Evolutionary conservation across 2,888 invertebrate species (phyloP), one percentile per base, ranked within the genome.

Genomic region (Drosophila barbarae): DNA sequence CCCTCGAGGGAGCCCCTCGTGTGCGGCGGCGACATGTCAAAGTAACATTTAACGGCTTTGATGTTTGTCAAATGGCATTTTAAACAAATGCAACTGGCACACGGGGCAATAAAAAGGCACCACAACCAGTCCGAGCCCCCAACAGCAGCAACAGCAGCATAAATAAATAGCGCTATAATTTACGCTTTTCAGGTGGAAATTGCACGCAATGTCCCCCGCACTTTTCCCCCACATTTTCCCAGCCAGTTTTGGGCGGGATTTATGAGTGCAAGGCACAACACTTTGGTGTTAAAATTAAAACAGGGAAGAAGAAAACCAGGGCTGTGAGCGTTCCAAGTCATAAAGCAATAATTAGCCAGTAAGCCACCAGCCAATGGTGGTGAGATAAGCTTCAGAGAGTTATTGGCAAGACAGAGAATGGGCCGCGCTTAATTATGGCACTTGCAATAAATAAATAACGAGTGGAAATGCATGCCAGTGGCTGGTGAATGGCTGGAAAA

Each of bases 401-500:
- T 44, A 60, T 38, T 26, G 15, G 59, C 23, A 59, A 59, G 49
- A 42, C 49, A 47, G 21, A 44, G 46, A 55, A 15, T 35, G 42
- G 38, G 38, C 21, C 55, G 34, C 23, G 44, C 38, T 39, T 51
- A 66, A 66, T 66, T 66, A 39, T 50, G 36, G 65, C 46, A 38
- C 42, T 50, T 32, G 50, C 13, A 44, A 44, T 51, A 44, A 60
- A 51, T 60, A 39, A 35, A 42, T 61, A 49, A 28, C 47, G 28
- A 28, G 26, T 49, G 50, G 35, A 51, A 60, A 74, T 76, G 71
- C 74, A 76, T 73, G 69, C 51, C 71, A 77, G 52, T 39, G 46
- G n/a, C 60, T 50, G 46, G 54, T 52, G 57, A 42, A 69, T 74
- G 74, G 61, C 65, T 70, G 73, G 76, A 65, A 80, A 78, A 80